phyloP scores from a whole-genome alignment of 2,797 vertebrate species.

The Gymnoscopelus braueri region DNA sequence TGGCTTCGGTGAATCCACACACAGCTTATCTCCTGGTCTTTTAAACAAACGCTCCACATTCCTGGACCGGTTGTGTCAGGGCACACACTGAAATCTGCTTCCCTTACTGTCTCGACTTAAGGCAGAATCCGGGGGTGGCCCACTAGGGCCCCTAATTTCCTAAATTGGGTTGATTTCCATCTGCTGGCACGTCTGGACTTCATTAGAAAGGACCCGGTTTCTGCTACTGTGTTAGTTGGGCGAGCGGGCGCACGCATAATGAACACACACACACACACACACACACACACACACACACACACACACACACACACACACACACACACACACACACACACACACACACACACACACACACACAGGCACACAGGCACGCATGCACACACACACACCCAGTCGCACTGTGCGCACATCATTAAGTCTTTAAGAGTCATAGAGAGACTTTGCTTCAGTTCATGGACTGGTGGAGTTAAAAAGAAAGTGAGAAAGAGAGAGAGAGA shows the following conservation, averaged over 20 bases:
- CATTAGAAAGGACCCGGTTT: slow-evolving; percentile 49
- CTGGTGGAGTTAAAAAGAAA: slow-evolving; percentile 1
- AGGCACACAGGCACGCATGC: background rate
- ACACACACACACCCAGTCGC: background rate
- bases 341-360: background rate
- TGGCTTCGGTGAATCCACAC: background rate
- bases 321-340: background rate
- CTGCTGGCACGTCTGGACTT: slow-evolving; percentile 61
- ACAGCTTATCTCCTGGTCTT: slow-evolving; percentile 17
- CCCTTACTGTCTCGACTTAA: slow-evolving; percentile 25
- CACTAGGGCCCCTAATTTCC: slow-evolving; percentile 45
- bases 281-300: slow-evolving; percentile 21
- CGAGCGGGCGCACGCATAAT: background rate
- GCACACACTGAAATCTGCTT: background rate
- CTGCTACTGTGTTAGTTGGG: background rate
- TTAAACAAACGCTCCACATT: background rate
- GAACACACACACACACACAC: slow-evolving; percentile 7
- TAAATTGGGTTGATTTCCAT: slow-evolving; percentile 56
- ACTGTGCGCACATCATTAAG: slow-evolving; percentile 2
- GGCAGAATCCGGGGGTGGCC: slow-evolving; percentile 42
- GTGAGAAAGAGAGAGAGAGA: background rate
- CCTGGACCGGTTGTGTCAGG: background rate
- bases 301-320: background rate
- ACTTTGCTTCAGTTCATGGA: slow-evolving; percentile 13
- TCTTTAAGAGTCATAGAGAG: slow-evolving; percentile 35